A percentile compares a stretch with the other conserved stretches of the same genome.
phyloP scores from a whole-genome alignment of 2,797 vertebrate genomes.

The Tympanoctomys barrerae region DNA sequence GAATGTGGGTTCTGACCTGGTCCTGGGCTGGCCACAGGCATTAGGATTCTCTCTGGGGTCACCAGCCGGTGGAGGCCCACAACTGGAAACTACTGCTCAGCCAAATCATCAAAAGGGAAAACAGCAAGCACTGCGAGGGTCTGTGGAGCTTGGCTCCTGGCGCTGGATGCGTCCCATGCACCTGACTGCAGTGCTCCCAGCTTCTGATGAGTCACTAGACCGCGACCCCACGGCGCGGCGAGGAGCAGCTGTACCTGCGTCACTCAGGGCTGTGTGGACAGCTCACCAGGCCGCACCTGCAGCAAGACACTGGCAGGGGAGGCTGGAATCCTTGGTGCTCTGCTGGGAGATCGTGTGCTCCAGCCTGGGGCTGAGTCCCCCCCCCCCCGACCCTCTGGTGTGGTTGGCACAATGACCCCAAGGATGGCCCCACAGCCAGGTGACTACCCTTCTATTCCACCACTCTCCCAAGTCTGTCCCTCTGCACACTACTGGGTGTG shows the following conservation, averaged over 20 bases:
- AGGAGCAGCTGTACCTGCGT: background rate
- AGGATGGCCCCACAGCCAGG: background rate
- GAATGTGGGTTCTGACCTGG: background rate
- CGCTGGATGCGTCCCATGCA: too few species aligned
- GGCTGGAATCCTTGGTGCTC: too few species aligned
- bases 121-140: rapidly evolving
- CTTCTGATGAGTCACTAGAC: too few species aligned
- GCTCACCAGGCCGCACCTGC: background rate
- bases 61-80: background rate
- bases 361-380: background rate
- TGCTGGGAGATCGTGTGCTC: background rate
- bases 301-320: background rate
- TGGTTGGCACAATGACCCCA: background rate
- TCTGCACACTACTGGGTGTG: rapidly evolving
- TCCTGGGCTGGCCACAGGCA: too few species aligned
- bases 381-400: background rate
- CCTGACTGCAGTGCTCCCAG: background rate
- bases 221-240: background rate
- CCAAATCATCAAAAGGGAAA: background rate
- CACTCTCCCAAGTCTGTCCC: background rate
- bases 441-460: rapidly evolving
- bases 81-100: background rate
- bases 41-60: background rate
- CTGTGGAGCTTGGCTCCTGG: background rate
- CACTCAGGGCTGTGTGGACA: background rate